phyloP scores from a whole-genome alignment of 2,888 invertebrate species.

The Dasypogon diadema region DNA sequence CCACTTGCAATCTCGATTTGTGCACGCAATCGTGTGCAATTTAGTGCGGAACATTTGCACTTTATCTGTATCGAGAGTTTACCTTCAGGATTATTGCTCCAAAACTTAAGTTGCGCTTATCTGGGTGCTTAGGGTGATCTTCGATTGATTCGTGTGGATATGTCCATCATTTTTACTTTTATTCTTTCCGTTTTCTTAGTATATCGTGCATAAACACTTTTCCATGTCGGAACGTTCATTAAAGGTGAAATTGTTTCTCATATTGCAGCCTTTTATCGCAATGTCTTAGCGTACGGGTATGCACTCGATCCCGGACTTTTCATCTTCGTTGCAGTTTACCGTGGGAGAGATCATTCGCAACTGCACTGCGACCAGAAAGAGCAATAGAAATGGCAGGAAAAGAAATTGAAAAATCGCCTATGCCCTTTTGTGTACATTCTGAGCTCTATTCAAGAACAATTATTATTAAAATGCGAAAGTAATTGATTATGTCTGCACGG shows the following conservation, averaged over 20 bases:
- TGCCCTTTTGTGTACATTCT: conserved; percentile 45
- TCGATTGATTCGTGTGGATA: conserved; percentile 25
- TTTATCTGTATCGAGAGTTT: neutral
- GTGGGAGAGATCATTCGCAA: conserved; percentile 47
- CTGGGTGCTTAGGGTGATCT: neutral
- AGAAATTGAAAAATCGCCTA: conserved; percentile 38
- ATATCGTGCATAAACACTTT: conserved; percentile 48
- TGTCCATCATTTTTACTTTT: conserved; percentile 48
- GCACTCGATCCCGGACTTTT: conserved; percentile 33
- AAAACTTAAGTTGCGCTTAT: neutral
- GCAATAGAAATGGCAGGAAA: conserved; percentile 21
- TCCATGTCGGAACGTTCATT: conserved; percentile 51
- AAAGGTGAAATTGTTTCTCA: conserved; percentile 46
- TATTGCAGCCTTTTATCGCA: conserved; percentile 13
- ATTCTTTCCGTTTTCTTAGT: conserved; percentile 7
- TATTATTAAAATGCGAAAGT: conserved; percentile 54
- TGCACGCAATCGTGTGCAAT: neutral
- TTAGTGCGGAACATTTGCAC: neutral
- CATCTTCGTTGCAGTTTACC: conserved; percentile 30
- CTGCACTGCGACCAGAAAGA: neutral
- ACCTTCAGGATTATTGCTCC: neutral
- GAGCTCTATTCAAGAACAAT: conserved; percentile 49
- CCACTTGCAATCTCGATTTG: neutral
- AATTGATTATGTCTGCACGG: conserved; percentile 53
- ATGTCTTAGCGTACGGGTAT: conserved; percentile 4